Evolutionary conservation across 1,140 invertebrate genomes (phyloP).

Genomic region (Cydia strobilella): DNA sequence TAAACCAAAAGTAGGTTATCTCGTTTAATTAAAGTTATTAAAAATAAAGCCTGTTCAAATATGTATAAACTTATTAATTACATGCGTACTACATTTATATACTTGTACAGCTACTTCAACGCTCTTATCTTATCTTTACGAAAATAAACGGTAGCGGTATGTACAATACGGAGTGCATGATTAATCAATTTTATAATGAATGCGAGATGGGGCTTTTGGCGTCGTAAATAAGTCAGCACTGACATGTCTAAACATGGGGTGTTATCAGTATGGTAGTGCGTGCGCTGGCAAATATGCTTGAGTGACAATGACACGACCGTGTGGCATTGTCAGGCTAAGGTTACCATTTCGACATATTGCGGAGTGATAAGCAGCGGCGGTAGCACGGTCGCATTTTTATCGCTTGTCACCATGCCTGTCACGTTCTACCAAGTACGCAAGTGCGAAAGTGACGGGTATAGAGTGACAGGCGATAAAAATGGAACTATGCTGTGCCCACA

Average conservation of each 20-base stretch:
- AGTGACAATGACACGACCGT: slow-evolving; percentile 57
- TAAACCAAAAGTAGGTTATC: slow-evolving; percentile 27
- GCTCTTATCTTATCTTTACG: slow-evolving; percentile 49
- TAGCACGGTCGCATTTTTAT: no score
- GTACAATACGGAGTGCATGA: slow-evolving; percentile 46
- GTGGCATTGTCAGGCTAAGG: slow-evolving; percentile 49
- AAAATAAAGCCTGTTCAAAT: slow-evolving; percentile 26
- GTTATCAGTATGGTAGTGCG: slow-evolving; percentile 49
- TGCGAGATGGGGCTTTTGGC: slow-evolving; percentile 56
- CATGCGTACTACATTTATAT: slow-evolving; percentile 22
- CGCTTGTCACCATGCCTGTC: no score
- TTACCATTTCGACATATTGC: slow-evolving; percentile 43
- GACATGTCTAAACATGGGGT: slow-evolving; percentile 55
- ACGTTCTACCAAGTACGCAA: no score
- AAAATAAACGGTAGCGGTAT: slow-evolving; percentile 53
- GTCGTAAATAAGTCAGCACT: slow-evolving; percentile 56
- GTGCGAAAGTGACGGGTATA: no score
- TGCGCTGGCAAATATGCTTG: slow-evolving; percentile 46
- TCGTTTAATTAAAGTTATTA: slow-evolving; percentile 27
- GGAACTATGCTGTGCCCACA: no score
- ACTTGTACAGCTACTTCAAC: slow-evolving; percentile 4
- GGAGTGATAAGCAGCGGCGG: background rate
- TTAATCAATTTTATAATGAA: slow-evolving; percentile 63
- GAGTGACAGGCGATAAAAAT: no score
- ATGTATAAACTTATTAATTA: slow-evolving; percentile 22